These are phyloP conservation scores for Tenrec ecaudatus DNA, from an alignment of 2,113 vertebrate genomes.

Conservation along the genomic window DNA sequence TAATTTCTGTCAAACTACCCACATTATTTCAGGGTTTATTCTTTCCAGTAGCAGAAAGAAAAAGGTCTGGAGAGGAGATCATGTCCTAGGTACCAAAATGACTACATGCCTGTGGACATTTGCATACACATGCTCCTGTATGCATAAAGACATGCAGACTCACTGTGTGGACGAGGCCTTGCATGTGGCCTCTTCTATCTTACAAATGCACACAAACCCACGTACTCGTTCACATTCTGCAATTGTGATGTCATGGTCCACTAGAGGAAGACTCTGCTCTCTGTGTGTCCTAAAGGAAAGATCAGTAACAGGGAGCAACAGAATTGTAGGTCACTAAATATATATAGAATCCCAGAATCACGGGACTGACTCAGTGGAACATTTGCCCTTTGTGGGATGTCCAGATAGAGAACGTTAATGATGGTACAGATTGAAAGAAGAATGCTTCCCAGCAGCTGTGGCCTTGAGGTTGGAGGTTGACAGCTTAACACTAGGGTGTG, in stretches of 20 bases:
- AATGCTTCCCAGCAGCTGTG: conserved; percentile 64
- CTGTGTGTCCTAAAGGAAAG: background rate
- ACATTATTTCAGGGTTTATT: conserved; percentile 3
- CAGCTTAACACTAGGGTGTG: conserved; percentile 74
- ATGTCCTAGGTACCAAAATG: background rate
- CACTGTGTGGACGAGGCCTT: no score
- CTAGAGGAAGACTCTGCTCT: background rate
- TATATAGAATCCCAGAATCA: conserved; percentile 10
- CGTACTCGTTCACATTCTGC: background rate
- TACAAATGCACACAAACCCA: background rate
- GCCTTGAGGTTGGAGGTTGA: conserved; percentile 73
- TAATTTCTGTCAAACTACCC: background rate
- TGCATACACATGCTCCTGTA: background rate
- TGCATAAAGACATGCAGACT: no score
- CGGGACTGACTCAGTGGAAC: background rate
- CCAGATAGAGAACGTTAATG: conserved; percentile 45
- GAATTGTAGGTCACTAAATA: background rate
- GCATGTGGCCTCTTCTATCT: background rate
- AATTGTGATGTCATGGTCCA: background rate
- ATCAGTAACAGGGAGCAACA: background rate
- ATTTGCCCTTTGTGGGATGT: conserved; percentile 43
- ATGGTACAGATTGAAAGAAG: conserved; percentile 42
- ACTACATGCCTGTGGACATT: background rate
- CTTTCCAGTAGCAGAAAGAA: background rate
- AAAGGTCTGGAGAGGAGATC: background rate